A percentile compares a stretch with the other conserved stretches of the same genome.
These are phyloP conservation scores for Hirtodrosophila duncani DNA, from an alignment of 2,888 invertebrate species.

Conservation along the genomic window DNA sequence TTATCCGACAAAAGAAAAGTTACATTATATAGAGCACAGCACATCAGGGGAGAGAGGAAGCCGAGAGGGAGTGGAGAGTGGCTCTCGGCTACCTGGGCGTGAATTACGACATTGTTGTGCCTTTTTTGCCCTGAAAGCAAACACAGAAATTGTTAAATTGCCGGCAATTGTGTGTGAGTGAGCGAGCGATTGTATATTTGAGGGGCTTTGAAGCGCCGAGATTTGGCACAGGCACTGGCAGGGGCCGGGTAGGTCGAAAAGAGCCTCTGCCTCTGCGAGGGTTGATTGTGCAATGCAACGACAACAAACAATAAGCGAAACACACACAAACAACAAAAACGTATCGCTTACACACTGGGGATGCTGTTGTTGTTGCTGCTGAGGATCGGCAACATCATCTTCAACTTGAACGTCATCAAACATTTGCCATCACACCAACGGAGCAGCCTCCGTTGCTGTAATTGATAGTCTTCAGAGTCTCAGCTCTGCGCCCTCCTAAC, in stretches of 20 bases:
- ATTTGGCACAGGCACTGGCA: too few relatives aligned
- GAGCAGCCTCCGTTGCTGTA: slow-evolving; percentile 44
- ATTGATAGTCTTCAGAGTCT: slow-evolving; percentile 52
- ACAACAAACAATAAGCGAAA: slow-evolving; percentile 21
- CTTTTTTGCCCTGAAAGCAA: slow-evolving; percentile 38
- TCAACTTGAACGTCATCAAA: slow-evolving; percentile 22
- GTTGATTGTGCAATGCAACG: slow-evolving; percentile 41
- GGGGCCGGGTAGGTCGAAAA: too few relatives aligned
- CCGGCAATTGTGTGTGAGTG: slow-evolving; percentile 49
- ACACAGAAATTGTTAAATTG: slow-evolving; percentile 73
- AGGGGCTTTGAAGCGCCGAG: slow-evolving; percentile 33
- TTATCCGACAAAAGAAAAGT: slow-evolving; percentile 50
- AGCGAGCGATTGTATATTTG: too few relatives aligned
- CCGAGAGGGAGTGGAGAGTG: slow-evolving; percentile 8
- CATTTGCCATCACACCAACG: too few relatives aligned
- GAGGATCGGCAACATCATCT: slow-evolving; percentile 6
- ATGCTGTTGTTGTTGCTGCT: slow-evolving; percentile 31
- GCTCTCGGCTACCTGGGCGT: slow-evolving; percentile 70
- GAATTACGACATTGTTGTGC: slow-evolving; percentile 72
- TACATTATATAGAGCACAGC: slow-evolving; percentile 44
- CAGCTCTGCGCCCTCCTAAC: slow-evolving; percentile 41
- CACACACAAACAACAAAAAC: slow-evolving; percentile 24
- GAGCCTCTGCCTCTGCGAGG: too few relatives aligned
- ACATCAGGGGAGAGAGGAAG: slow-evolving; percentile 7
- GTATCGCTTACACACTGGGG: slow-evolving; percentile 59